Evolutionary conservation across 2,797 vertebrate genomes (phyloP).

Genomic region (Alosa sapidissima): DNA sequence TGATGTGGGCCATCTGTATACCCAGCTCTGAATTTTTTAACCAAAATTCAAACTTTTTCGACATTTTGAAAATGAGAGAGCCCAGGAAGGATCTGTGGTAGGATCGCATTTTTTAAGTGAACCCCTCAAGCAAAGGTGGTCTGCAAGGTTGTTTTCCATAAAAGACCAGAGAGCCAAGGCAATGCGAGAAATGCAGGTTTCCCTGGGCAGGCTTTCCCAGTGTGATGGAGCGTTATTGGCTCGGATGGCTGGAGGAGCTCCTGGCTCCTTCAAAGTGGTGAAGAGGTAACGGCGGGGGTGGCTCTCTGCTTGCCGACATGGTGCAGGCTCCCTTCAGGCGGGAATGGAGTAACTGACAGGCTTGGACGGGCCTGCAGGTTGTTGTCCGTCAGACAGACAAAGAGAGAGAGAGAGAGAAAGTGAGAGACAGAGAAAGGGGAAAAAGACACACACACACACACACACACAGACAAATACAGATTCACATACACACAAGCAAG

Average conservation of each 20-base stretch:
- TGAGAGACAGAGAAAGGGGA: not conserved
- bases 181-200: not conserved
- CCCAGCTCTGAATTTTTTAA: not conserved
- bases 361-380: not conserved
- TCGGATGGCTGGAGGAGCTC: not conserved
- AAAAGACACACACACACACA: not conserved
- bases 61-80: not conserved
- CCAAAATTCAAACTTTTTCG: not conserved
- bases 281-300: not conserved
- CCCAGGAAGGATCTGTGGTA: not conserved
- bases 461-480: not conserved
- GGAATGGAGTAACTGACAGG: slow-evolving; percentile 6
- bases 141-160: not conserved
- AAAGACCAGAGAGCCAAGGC: not conserved
- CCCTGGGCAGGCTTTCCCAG: not conserved
- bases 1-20: not conserved
- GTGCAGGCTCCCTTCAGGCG: not conserved
- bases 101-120: not conserved
- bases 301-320: not conserved
- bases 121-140: not conserved
- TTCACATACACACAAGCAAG: not conserved
- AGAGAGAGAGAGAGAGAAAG: not conserved
- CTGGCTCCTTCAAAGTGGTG: not conserved
- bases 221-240: not conserved
- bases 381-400: slow-evolving; percentile 7